Conservation (phyloP, 2,113 vertebrate genomes). For the Sclerurus mexicanus region DNA sequence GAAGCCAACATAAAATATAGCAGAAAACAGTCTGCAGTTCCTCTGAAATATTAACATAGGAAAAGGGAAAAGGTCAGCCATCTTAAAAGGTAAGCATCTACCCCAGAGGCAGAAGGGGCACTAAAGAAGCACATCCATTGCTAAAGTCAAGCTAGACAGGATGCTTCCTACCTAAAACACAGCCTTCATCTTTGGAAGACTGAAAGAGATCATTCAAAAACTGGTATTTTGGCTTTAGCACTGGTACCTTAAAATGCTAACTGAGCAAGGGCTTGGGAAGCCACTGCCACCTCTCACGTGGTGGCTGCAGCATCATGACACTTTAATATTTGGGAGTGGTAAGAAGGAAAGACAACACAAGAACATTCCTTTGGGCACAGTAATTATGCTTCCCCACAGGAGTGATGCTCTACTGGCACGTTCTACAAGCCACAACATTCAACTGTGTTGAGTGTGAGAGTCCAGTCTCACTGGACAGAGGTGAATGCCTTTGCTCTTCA, state of each 20-base stretch:
- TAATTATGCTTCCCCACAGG: not conserved
- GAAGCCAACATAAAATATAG: not conserved
- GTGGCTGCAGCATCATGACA: not conserved
- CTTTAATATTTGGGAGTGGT: not conserved
- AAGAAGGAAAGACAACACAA: not conserved
- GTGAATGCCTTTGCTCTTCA: not conserved
- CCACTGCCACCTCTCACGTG: not conserved
- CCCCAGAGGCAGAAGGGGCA: not conserved
- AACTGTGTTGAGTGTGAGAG: not conserved
- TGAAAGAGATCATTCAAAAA: not conserved
- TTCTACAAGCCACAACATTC: not conserved
- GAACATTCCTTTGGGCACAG: not conserved
- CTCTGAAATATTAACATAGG: not conserved
- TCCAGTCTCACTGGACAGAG: not conserved
- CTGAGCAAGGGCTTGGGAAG: not conserved
- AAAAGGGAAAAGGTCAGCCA: not conserved
- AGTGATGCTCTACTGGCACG: not conserved
- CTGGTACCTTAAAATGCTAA: not conserved
- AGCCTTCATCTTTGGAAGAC: not conserved
- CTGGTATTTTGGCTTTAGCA: not conserved
- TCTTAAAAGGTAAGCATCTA: not conserved
- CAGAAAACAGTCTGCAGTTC: not conserved
- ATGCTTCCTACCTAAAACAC: not conserved
- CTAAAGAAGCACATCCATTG: not conserved
- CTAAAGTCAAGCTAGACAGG: not conserved